Base-by-base conservation (phyloP, 1,140 invertebrate genomes). In the Pseudobourletiella spinata region DNA sequence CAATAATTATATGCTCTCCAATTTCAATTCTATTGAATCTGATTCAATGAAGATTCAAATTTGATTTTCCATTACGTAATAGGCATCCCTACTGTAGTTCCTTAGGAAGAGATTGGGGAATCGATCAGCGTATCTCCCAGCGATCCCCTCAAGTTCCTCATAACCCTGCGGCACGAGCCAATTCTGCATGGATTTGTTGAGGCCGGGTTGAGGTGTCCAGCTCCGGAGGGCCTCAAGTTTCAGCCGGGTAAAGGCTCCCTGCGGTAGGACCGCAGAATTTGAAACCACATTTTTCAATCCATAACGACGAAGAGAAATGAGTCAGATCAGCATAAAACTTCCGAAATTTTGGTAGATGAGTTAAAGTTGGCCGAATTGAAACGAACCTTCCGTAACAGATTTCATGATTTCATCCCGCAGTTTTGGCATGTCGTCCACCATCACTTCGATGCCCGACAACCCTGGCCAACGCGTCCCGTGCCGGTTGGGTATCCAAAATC, bases 401-500 rank as follows among this genome's bases (percentile, higher is more conserved):
- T n/a, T 46, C n/a, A 46, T 22, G 62, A 86, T 79, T 35, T 75
- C 67, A 22, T 79, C 59, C 56, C 76, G 73, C 20, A 86, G 67
- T 28, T 73, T 35, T 4, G n/a, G n/a, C n/a, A n/a, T n/a, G n/a
- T n/a, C n/a, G n/a, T 75, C 64, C 48, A 76, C 76, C 67, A 84
- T 80, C 25, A 68, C 68, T 11, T 73, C 64, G 48, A 84, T 79
- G 2, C 80, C 71, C 59, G 80, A 77, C 54, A 73, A 71, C 44
- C 78, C 78, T 8, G 84, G 84, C 73, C 81, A 82, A 58, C 85
- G 76, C 22, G 84, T 84, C 11, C 85, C 85, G 75, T 87, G 85
- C 26, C 85, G 76, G 22, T 84, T 71, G 2, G 85, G 66, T 50
- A 83, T 76, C 84, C 84, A 86, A 42, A 85, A 78, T 68, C 84